Conservation (phyloP, 2,797 vertebrate species). For the Gymnocypris eckloni region DNA sequence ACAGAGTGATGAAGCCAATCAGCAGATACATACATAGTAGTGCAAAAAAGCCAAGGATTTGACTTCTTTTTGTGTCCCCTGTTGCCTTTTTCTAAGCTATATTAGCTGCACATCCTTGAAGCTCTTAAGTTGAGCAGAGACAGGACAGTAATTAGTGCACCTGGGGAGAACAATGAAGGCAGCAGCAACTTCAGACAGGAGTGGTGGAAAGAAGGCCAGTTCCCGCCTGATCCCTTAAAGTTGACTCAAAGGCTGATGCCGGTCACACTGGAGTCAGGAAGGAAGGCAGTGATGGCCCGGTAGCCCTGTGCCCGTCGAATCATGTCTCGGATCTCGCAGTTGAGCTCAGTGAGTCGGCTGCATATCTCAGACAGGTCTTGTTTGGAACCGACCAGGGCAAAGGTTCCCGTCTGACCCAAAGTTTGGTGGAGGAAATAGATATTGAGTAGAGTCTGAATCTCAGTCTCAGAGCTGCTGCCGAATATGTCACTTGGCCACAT, state of each 20-base stretch:
- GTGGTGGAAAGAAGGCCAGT: slow-evolving; percentile 62
- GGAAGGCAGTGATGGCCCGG: slow-evolving; percentile 88
- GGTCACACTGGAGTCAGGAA: slow-evolving; percentile 89
- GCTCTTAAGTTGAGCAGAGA: slow-evolving; percentile 44
- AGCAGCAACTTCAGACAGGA: slow-evolving; percentile 68
- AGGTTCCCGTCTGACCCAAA: slow-evolving; percentile 94
- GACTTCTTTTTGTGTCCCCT: slow-evolving; percentile 74
- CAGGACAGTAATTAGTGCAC: slow-evolving; percentile 67
- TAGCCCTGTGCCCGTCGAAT: slow-evolving; percentile 90
- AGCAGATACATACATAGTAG: slow-evolving; percentile 67
- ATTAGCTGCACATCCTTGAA: slow-evolving; percentile 58
- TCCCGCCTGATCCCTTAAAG: slow-evolving; percentile 57
- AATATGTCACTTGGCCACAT: slow-evolving; percentile 96
- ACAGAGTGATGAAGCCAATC: too few relatives aligned
- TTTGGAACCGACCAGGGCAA: slow-evolving; percentile 95
- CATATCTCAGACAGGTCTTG: slow-evolving; percentile 95
- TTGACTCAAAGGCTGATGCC: slow-evolving; percentile 90
- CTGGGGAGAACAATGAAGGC: slow-evolving; percentile 63
- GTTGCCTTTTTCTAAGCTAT: slow-evolving; percentile 76
- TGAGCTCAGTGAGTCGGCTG: slow-evolving; percentile 91
- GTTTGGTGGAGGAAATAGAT: slow-evolving; percentile 98
- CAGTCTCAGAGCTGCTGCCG: slow-evolving; percentile 90
- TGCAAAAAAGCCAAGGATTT: slow-evolving; percentile 79
- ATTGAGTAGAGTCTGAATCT: slow-evolving; percentile 94
- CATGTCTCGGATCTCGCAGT: slow-evolving; percentile 93